Evolutionary conservation across 1,140 invertebrate species (phyloP).

Genomic region (Microplitis demolitor): DNA sequence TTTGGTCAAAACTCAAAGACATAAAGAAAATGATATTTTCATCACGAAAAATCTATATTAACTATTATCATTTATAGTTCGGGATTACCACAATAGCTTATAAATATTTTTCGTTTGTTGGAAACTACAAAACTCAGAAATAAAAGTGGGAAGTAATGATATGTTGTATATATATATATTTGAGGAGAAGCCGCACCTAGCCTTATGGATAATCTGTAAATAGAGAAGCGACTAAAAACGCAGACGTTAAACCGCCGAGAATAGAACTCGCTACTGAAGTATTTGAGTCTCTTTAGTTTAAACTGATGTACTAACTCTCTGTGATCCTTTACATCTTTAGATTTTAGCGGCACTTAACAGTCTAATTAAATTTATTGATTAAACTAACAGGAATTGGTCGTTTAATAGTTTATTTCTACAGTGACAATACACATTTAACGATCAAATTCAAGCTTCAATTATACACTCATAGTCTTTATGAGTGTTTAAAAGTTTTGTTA

Average conservation of each 20-base stretch:
- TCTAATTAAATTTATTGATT: slow-evolving; percentile 1
- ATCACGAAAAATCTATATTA: too few species aligned
- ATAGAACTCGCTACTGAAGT: slow-evolving; percentile 4
- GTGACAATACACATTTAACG: neutral
- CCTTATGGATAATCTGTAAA: neutral
- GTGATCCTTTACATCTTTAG: neutral
- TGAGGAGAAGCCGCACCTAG: neutral
- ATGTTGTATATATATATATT: neutral
- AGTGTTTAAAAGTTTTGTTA: neutral
- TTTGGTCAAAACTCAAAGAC: neutral
- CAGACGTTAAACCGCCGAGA: neutral
- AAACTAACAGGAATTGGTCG: neutral
- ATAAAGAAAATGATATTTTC: neutral
- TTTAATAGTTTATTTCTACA: neutral
- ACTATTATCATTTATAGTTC: too few species aligned
- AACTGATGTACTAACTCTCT: neutral
- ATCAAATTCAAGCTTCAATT: too few species aligned
- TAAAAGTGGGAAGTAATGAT: neutral
- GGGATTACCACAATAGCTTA: too few species aligned
- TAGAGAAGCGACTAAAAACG: neutral
- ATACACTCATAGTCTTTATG: too few species aligned
- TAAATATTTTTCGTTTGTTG: neutral
- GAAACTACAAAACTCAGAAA: neutral
- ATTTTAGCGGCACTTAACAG: neutral
- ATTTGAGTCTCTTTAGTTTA: neutral